Conservation (phyloP, 2,113 vertebrate species). For the Cynoglossus semilaevis region DNA sequence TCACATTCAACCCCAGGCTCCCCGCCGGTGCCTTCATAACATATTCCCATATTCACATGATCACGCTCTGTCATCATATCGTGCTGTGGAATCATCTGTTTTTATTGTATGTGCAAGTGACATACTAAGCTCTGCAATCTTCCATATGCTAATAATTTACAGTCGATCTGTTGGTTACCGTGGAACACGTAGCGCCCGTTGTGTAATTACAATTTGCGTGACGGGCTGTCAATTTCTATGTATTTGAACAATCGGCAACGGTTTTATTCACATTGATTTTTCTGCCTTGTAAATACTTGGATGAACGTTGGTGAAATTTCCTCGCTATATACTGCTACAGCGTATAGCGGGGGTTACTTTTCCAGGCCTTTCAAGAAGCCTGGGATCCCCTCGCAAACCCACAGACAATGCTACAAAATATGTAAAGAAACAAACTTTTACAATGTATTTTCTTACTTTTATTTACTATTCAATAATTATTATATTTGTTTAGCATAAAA, state of each 20-base stretch:
- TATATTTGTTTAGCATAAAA: too few species aligned
- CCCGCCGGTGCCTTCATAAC: slow-evolving; percentile 57
- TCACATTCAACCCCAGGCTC: slow-evolving; percentile 63
- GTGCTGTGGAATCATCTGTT: slow-evolving; percentile 32
- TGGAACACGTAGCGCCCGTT: slow-evolving; percentile 9
- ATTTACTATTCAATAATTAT: too few species aligned
- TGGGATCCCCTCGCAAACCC: too few species aligned
- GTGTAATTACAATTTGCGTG: slow-evolving; percentile 22
- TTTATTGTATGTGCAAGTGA: slow-evolving; percentile 38
- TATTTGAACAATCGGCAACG: slow-evolving; percentile 1
- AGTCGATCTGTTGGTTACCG: slow-evolving; percentile 9
- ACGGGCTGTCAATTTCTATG: slow-evolving; percentile 1
- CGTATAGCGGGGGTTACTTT: too few species aligned
- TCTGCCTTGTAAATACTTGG: neutral
- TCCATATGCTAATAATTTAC: slow-evolving; percentile 33
- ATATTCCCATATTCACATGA: slow-evolving; percentile 63
- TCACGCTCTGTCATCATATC: slow-evolving; percentile 56
- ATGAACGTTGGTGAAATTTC: neutral
- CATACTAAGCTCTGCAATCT: slow-evolving; percentile 10
- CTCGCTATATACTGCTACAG: too few species aligned
- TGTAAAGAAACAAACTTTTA: too few species aligned
- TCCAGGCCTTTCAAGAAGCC: too few species aligned
- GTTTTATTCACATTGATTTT: neutral
- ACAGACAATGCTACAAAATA: too few species aligned
- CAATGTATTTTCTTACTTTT: too few species aligned